Evolutionary conservation across 2,888 invertebrate species (phyloP).

Genomic region (Sinodicranocentrus sp.): DNA sequence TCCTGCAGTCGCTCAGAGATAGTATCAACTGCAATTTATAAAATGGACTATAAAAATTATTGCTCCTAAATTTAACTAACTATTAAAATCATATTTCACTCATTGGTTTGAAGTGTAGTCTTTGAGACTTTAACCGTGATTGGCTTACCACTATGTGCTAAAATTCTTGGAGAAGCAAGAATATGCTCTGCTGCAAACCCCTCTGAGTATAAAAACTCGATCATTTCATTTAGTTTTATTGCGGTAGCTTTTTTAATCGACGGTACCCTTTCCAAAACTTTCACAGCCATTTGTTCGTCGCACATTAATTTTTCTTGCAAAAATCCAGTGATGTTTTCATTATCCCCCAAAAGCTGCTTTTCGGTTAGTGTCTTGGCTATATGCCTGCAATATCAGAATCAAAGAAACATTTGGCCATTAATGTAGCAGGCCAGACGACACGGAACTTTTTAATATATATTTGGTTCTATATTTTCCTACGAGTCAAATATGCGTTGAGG

Average conservation of each 20-base stretch:
- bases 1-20: conserved; percentile 48
- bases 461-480: not conserved
- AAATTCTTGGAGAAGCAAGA: conserved; percentile 56
- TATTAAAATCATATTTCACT: no score
- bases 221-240: conserved; percentile 65
- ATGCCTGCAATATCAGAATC: conserved; percentile 22
- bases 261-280: conserved; percentile 49
- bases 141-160: conserved; percentile 56
- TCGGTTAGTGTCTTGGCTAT: conserved; percentile 15
- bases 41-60: not conserved
- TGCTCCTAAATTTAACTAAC: not conserved
- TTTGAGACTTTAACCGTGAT: not conserved
- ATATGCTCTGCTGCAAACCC: conserved; percentile 55
- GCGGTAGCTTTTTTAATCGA: conserved; percentile 46
- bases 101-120: no score
- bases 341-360: conserved; percentile 22
- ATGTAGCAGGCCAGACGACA: not conserved
- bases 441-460: not conserved
- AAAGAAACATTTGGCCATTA: not conserved
- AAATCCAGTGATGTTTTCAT: conserved; percentile 55
- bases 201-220: conserved; percentile 49
- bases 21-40: conserved; percentile 45
- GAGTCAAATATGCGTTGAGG: not conserved
- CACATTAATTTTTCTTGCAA: conserved; percentile 48
- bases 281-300: not conserved